Evolutionary conservation across 1,140 invertebrate genomes (phyloP), one percentile per base, ranked within the genome.

Genomic region (Laupala kohalensis): DNA sequence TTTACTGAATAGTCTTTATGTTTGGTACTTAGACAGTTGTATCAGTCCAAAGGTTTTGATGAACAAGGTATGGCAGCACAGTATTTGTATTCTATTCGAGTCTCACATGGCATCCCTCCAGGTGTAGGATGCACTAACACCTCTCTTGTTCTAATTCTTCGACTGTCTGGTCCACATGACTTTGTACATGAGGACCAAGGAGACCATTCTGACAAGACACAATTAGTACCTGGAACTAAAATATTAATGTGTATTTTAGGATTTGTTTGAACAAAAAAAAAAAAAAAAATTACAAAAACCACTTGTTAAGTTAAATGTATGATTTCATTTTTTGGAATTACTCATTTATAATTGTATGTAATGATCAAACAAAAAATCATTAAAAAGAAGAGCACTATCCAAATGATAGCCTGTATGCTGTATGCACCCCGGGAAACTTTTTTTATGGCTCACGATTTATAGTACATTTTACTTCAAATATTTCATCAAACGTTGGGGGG

Each of bases 111-210:
- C 27, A 70, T 25, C 15, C 72, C 72, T n/a, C 30, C 64, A 29
- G 24, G n/a, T n/a, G 69, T 67, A 25, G 29, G 69, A 25, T 27
- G n/a, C 2, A 84, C 76, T 12, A 77, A 79, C 26, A 71, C 28
- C 24, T 62, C 70, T 76, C 84, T 79, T 3, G 81, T 83, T 66
- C 85, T 78, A 66, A 82, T 80, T 64, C 81, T 79, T 2, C 82
- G 74, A 3, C 82, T 78, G n/a, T 79, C 77, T 12, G 79, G 74
- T 9, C 87, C 88, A 74, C 88, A 90, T 5, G 83, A 84, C 12
- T 83, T 83, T 2, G 85, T 85, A 73, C 88, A 90, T 1, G 81
- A 81, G 15, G 87, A 87, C 88, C 88, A 90, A 19, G 77, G 74
- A 6, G 86, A 86, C 87, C 88, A 89, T 64, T 83, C 79, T 1